Base-by-base conservation (phyloP, 1,140 invertebrate species). In the Scaptomyza hsui region DNA sequence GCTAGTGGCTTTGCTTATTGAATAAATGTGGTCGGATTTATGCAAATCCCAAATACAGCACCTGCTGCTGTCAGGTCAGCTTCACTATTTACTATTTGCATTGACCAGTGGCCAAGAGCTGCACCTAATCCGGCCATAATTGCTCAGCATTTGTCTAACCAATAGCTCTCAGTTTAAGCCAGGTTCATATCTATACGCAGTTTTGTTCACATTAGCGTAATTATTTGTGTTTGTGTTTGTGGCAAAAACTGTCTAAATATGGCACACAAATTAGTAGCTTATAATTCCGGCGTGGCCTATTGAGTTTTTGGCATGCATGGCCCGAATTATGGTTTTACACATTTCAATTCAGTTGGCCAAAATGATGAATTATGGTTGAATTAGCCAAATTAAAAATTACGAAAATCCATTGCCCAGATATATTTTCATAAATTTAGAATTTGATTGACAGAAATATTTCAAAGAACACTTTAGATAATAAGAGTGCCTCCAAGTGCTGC, bases 11-110 rank as follows among this genome's bases (percentile, higher is more conserved):
- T 10, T 68, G 64, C 77, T 77, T 80, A 85, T 86, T 86, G 77
- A 86, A 86, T 72, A 75, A 78, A 88, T 86, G 81, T 45, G 64
- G 69, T 52, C 49, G 77, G 81, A 77, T 62, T 85, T 85, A 81
- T 86, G 82, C 74, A 88, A 85, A 85, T 86, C 69, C 69, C 35
- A 60, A 51, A 39, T 73, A 52, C 29, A 51, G 44, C 44, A 35
- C 21, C 29, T 60, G 57, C 7, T 18, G 5, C 18, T 21, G 42
- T 44, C 18, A 4, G 16, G 41, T 19, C 41, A 19, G 16, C 26
- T 16, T 44, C 12, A 19, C 2, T 29, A 37, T 29, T 9, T 29
- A 29, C n/a, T 65, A 45, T 64, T 64, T 65, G 29, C 52, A 42
- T 24, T 41, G 35, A 39, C 32, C 35, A 9, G 1, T 37, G 3